phyloP scores from a whole-genome alignment of 2,888 invertebrate species.

The Hydrotaea cyrtoneurina region DNA sequence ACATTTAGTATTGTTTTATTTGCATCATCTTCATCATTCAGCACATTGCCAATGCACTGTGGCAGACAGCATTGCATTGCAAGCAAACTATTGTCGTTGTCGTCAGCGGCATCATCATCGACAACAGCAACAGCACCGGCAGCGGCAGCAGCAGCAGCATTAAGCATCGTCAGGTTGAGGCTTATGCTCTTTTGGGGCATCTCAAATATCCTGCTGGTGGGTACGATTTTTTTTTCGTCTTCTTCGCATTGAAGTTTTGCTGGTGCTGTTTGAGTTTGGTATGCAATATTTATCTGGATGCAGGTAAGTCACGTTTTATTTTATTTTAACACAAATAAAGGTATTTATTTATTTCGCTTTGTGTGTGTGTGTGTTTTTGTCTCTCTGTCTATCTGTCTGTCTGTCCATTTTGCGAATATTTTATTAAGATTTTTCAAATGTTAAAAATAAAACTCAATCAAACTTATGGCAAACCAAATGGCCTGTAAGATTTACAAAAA shows the following conservation, averaged over 20 bases:
- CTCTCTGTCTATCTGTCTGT: too few relatives aligned
- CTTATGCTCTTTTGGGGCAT: conserved; percentile 72
- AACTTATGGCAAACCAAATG: background rate
- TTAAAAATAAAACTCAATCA: conserved; percentile 53
- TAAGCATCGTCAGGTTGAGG: conserved; percentile 65
- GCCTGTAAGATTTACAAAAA: too few relatives aligned
- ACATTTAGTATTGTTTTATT: conserved; percentile 67
- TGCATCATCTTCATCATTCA: conserved; percentile 68
- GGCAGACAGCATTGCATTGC: conserved; percentile 39
- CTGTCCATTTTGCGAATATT: conserved; percentile 46
- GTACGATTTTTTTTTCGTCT: conserved; percentile 71
- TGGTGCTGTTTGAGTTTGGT: conserved; percentile 69
- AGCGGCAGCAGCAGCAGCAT: conserved; percentile 47
- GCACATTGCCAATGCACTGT: conserved; percentile 27
- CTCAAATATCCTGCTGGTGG: conserved; percentile 80
- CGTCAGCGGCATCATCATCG: conserved; percentile 37
- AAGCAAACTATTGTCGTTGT: conserved; percentile 54
- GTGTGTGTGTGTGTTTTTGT: too few relatives aligned
- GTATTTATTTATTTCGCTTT: conserved; percentile 49
- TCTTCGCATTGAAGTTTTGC: conserved; percentile 14
- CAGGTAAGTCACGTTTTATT: conserved; percentile 78
- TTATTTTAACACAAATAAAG: conserved; percentile 61
- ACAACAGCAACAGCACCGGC: conserved; percentile 42
- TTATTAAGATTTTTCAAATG: conserved; percentile 62
- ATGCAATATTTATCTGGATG: conserved; percentile 77